Percentiles rank a stretch among this genome's conserved stretches.
phyloP scores from a whole-genome alignment of 2,797 vertebrate species.

The Oophaga sylvatica region DNA sequence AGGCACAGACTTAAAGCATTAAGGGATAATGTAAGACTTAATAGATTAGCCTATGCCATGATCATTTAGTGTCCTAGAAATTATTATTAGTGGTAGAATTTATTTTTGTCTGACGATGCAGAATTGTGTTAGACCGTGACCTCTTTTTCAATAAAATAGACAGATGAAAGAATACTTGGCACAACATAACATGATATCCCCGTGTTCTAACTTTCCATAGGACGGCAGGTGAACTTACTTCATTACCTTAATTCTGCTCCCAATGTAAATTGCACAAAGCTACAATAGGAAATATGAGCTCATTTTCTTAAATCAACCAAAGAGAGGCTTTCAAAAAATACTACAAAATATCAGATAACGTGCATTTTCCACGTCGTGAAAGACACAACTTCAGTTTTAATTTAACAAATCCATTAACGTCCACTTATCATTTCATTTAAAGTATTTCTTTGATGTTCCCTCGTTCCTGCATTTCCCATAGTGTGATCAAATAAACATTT shows the following conservation, averaged over 20 bases:
- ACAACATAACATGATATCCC: neutral
- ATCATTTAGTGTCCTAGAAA: constrained; percentile 75
- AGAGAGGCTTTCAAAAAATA: neutral
- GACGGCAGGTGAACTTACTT: neutral
- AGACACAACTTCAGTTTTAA: neutral
- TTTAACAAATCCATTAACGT: neutral
- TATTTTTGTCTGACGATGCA: constrained; percentile 30
- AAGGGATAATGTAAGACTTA: constrained; percentile 76
- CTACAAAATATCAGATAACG: neutral
- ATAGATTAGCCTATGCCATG: constrained; percentile 76
- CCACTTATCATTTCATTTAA: neutral
- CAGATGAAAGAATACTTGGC: neutral
- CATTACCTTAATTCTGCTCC: neutral
- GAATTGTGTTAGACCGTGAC: neutral
- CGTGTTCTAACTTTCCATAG: neutral
- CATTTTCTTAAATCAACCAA: neutral
- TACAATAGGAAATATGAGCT: neutral
- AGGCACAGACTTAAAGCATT: constrained; percentile 74
- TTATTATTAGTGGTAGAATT: constrained; percentile 69
- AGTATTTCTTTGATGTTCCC: neutral
- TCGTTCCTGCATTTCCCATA: neutral
- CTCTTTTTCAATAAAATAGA: constrained; percentile 27
- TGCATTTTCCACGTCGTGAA: neutral
- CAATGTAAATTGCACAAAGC: neutral
- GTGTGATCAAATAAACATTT: neutral